Conservation (phyloP, 2,797 vertebrate genomes). For the Myripristis jacobus region DNA sequence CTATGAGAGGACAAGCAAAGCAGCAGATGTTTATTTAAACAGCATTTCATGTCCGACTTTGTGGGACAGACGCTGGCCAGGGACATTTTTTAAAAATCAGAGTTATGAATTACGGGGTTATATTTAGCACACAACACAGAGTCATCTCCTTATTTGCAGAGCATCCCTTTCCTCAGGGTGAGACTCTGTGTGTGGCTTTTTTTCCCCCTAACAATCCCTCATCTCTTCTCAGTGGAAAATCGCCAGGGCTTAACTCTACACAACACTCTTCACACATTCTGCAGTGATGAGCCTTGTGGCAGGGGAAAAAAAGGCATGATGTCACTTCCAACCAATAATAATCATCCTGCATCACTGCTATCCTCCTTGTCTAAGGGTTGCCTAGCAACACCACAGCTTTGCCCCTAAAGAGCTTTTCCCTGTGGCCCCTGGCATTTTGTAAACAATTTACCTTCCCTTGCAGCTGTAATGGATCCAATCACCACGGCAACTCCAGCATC, state of each 20-base stretch:
- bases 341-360: constrained; percentile 81
- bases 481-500: constrained; percentile 54
- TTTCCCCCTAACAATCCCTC: constrained; percentile 53
- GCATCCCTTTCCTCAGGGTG: constrained; percentile 47
- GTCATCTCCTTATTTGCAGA: constrained; percentile 63
- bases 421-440: constrained; percentile 64
- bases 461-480: constrained; percentile 78
- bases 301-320: constrained; percentile 73
- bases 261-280: constrained; percentile 79
- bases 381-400: constrained; percentile 83
- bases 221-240: constrained; percentile 64
- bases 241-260: constrained; percentile 69
- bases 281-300: constrained; percentile 79
- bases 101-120: constrained; percentile 52
- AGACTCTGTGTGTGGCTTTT: constrained; percentile 13
- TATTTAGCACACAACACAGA: constrained; percentile 54
- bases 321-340: constrained; percentile 86
- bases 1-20: constrained; percentile 24
- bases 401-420: constrained; percentile 66
- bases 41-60: constrained; percentile 27
- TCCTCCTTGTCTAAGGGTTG: constrained; percentile 79
- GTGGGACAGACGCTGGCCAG: constrained; percentile 21
- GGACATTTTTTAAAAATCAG: constrained; percentile 25
- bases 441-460: constrained; percentile 76
- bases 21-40: constrained; percentile 31